Conservation (phyloP, 2,888 invertebrate species). For the Rhyacophila evoluta region DNA sequence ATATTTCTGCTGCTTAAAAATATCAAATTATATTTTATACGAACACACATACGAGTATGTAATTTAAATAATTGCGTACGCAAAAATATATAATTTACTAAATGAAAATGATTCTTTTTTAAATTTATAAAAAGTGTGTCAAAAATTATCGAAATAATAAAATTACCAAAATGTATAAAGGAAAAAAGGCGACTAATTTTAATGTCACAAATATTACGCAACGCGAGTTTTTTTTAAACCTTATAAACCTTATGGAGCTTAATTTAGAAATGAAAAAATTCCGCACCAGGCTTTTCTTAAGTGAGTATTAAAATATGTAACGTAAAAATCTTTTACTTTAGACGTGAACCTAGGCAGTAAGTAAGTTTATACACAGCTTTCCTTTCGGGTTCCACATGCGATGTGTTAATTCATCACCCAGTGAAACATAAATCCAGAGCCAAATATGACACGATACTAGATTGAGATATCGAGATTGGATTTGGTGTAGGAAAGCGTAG, state of each 20-base stretch:
- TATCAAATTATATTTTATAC: too few relatives aligned
- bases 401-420: slow-evolving; percentile 52
- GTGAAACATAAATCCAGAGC: slow-evolving; percentile 43
- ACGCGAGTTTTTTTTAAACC: not conserved
- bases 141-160: too few relatives aligned
- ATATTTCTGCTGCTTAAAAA: too few relatives aligned
- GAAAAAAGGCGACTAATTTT: not conserved
- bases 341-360: not conserved
- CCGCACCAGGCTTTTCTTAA: not conserved
- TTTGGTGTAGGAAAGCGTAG: not conserved
- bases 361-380: not conserved
- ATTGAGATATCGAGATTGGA: slow-evolving; percentile 45
- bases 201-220: not conserved
- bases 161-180: too few relatives aligned
- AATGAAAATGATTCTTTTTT: not conserved
- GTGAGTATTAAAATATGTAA: slow-evolving; percentile 4
- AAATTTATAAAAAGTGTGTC: not conserved
- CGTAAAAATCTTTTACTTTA: not conserved
- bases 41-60: too few relatives aligned
- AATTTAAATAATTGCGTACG: too few relatives aligned
- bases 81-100: too few relatives aligned
- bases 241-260: not conserved
- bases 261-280: not conserved
- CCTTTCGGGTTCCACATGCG: slow-evolving; percentile 40
- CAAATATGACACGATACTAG: slow-evolving; percentile 42